Base-by-base conservation (phyloP, 2,797 vertebrate genomes). In the Coreius guichenoti region DNA sequence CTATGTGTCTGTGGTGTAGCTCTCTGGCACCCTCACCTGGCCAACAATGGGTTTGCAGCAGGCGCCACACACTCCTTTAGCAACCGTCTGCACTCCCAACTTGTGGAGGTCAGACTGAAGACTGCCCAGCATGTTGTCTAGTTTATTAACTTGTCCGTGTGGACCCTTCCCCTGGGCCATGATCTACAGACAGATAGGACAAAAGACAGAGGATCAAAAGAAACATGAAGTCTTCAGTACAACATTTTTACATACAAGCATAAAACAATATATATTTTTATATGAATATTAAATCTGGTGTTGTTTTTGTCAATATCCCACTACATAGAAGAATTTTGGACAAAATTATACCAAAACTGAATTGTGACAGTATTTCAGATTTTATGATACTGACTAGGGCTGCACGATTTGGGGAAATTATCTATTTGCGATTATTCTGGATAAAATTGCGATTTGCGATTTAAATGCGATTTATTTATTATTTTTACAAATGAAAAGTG, bases 1-100 rank as follows among this genome's bases (percentile, higher is more conserved):
- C 5, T 51, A 3, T 51, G 2, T 9, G 13, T 68, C 14, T 21
- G 2, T 12, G 29, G 45, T 26, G 14, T 4, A 29, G 19, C 33
- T 69, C 36, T 63, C 23, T 43, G 31, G 11, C n/a, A 69, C 33
- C 86, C 92, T 94, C 90, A 97, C 96, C 96, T 97, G 96, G 69
- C 96, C 96, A 1, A 96, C 95, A 23, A 97, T 97, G 31, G 96
- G 96, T 83, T 97, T 97, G 92, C 95, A 96, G 94, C 96, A 97
- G 90, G 96, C 96, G 65, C 96, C 96, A 4, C 96, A 97, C 61
- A 97, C 96, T 0, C 96, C 96, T 91, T 97, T 97, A 91, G 96
- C 96, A 14, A 97, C 95, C 0, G 96, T 97, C 81, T 96, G 95
- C 3, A 97, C 96, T 0, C 96, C 96, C 86, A 97, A 91, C 81